Evolutionary conservation across 1,140 invertebrate genomes (phyloP), one percentile per base, ranked within the genome.

Genomic region (Tetramorium parvispinum): DNA sequence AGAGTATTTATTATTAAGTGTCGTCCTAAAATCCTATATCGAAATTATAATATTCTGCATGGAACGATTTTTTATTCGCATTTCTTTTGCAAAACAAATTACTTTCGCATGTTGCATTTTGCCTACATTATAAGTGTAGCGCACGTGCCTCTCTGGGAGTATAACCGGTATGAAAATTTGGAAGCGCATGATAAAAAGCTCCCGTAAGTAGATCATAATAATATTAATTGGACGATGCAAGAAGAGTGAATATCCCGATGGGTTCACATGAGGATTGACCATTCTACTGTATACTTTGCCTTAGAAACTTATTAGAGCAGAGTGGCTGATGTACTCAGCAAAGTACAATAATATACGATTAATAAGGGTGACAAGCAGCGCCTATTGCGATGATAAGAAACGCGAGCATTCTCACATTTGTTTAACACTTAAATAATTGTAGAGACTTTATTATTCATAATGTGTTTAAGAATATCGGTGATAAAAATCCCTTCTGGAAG

Each of bases 141-240:
- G 24, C 40, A 61, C 53, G 40, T 83, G 40, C 27, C 40, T 83
- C 27, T 83, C 27, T 37, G 40, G 27, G 16, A 73, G 43, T 83
- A 61, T 73, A 59, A 75, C 40, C 40, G 68, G 27, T 82, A 68
- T 81, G 37, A 77, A 75, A n/a, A 65, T 55, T 53, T 5, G 49
- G 10, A 71, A 81, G 78, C 49, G 78, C 78, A 81, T 81, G 63
- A 65, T 66, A 46, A 79, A 55, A 43, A 53, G 3, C 24, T 46
- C n/a, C 40, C 13, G 66, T 73, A 82, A 75, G 65, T 61, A 83
- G 79, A 32, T 73, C 11, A 73, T 32, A 16, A 81, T 43, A 81
- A 70, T 21, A 81, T 81, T 70, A 81, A 81, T 49, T 71, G 49
- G 40, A 68, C 63, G n/a, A 68, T 55, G 78, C 21, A 59, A 83